Evolutionary conservation across 2,888 invertebrate species (phyloP).

Genomic region (Meloe dianella): DNA sequence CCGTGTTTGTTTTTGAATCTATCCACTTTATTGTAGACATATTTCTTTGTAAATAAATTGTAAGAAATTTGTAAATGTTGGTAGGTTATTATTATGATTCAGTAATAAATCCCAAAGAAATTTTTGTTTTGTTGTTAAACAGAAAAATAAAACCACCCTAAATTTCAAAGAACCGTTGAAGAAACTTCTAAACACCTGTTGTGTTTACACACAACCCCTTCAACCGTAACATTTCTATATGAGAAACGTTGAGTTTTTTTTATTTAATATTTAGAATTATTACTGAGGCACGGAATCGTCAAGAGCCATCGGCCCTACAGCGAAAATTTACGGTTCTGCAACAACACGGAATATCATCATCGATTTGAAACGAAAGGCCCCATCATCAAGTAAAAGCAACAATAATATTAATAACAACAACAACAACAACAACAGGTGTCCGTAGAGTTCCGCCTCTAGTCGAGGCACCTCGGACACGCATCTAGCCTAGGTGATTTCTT

Average conservation of each 20-base stretch:
- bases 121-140: constrained; percentile 3
- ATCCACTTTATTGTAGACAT: constrained; percentile 29
- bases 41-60: constrained; percentile 51
- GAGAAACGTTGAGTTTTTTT: too few relatives aligned
- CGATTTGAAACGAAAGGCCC: too few relatives aligned
- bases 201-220: too few relatives aligned
- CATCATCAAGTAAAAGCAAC: constrained; percentile 14
- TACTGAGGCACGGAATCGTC: too few relatives aligned
- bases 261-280: too few relatives aligned
- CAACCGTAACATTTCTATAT: neutral
- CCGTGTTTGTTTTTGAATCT: constrained; percentile 20
- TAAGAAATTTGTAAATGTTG: constrained; percentile 47
- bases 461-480: constrained; percentile 35
- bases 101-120: constrained; percentile 22
- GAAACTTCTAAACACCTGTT: neutral
- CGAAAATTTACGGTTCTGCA: neutral
- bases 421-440: constrained; percentile 40
- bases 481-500: constrained; percentile 36
- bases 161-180: neutral
- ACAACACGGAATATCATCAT: neutral
- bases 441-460: constrained; percentile 39
- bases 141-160: neutral
- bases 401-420: neutral
- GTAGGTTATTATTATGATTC: constrained; percentile 26
- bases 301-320: too few relatives aligned